Base-by-base conservation (phyloP, 2,113 vertebrate genomes). In the Steatornis caripensis region DNA sequence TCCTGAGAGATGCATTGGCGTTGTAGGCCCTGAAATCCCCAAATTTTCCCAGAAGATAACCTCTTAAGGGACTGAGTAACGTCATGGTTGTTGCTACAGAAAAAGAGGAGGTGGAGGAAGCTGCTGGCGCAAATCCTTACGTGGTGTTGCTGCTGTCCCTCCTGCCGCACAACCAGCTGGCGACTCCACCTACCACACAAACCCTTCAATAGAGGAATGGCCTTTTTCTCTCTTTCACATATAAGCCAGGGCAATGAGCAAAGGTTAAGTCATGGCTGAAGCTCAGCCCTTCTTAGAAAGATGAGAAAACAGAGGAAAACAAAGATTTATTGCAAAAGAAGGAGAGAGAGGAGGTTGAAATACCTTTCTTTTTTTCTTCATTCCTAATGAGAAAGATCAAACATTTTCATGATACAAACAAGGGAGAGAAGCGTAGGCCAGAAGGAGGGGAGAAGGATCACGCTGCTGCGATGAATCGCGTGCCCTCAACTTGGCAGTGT, bases 391-490 rank as follows among this genome's bases (percentile, higher is more conserved):
- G 23, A 49, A 93, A 69, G 27, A 57, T 2, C 51, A 69, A 61
- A 69, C 2, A 30, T 36, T 84, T 75, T 46, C 45, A 30, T 48
- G 66, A 77, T 54, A 45, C 32, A 90, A 77, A 37, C 16, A 71
- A 46, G 6, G 36, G 61, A 70, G 30, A 58, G 24, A 65, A 81
- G 16, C 12, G 7, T 3, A 27, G 19, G 15, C 16, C 36, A 54
- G 58, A 36, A 71, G 64, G 24, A 64, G 12, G 10, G 39, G 30
- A 77, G n/a, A 27, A 84, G 48, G 58, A 12, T 65, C 20, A 11
- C 36, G 8, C n/a, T 62, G 53, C 39, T 0, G 1, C 0, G 1
- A 41, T 15, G 69, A 53, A 48, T 19, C 75, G 5, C 23, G 16
- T 6, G n/a, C 9, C 9, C 32, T 64, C 55, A 15, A 5, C 13